A percentile compares a stretch with the other conserved stretches of the same genome.
These are phyloP conservation scores for Amiota minor DNA, from an alignment of 2,888 invertebrate genomes.

Conservation along the genomic window DNA sequence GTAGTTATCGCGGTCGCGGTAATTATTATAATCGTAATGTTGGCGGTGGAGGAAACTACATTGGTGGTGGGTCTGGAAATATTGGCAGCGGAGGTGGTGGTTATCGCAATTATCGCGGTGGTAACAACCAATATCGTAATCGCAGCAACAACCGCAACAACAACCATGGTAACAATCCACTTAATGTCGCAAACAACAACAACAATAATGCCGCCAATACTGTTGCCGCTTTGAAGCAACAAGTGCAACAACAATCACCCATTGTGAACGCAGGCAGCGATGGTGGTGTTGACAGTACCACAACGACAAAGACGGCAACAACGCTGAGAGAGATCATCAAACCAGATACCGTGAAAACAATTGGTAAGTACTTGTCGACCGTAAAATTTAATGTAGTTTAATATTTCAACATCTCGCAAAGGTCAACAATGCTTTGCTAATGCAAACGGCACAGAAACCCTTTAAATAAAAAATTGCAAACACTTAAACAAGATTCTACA, in stretches of 20 bases:
- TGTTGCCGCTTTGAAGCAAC: slow-evolving; percentile 62
- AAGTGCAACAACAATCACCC: slow-evolving; percentile 57
- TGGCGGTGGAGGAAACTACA: slow-evolving; percentile 70
- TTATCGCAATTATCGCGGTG: slow-evolving; percentile 75
- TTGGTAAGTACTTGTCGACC: slow-evolving; percentile 30
- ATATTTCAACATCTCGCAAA: slow-evolving; percentile 46
- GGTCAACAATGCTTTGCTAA: slow-evolving; percentile 70
- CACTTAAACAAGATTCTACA: slow-evolving; percentile 36
- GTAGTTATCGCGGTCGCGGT: slow-evolving; percentile 77
- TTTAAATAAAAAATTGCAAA: slow-evolving; percentile 42
- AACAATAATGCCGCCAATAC: slow-evolving; percentile 48
- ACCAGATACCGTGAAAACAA: not conserved
- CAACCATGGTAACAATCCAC: slow-evolving; percentile 54
- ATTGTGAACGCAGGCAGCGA: slow-evolving; percentile 41
- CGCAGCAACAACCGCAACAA: slow-evolving; percentile 65
- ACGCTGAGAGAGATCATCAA: slow-evolving; percentile 63
- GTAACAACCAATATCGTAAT: slow-evolving; percentile 71
- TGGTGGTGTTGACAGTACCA: slow-evolving; percentile 40
- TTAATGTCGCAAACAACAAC: slow-evolving; percentile 57
- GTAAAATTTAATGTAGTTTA: slow-evolving; percentile 39
- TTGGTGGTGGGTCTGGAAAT: slow-evolving; percentile 60
- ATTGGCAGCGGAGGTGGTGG: slow-evolving; percentile 63
- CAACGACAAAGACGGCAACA: slow-evolving; percentile 48
- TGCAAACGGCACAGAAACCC: slow-evolving; percentile 45
- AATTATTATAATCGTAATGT: slow-evolving; percentile 56